Percentiles rank a stretch among this genome's conserved stretches.
Evolutionary conservation across 2,797 vertebrate species (phyloP).

Genomic region (Mormyrops boulengeri): DNA sequence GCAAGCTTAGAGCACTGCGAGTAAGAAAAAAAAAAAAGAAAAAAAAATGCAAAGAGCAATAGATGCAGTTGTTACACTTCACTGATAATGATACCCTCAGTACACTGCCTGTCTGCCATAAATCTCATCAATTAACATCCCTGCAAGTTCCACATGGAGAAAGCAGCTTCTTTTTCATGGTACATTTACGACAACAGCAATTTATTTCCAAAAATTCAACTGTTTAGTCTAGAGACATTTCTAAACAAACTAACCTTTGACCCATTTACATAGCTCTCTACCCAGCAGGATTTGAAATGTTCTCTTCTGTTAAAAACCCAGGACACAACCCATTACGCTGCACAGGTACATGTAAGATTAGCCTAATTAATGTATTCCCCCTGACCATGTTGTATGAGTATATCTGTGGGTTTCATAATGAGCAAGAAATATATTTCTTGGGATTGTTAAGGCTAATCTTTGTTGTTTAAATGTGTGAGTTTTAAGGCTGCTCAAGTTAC

Average conservation of each 20-base stretch:
- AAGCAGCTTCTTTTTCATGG: slow-evolving; percentile 61
- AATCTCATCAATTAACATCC: slow-evolving; percentile 74
- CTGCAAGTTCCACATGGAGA: slow-evolving; percentile 42
- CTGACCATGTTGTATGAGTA: background rate
- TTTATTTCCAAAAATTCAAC: slow-evolving; percentile 64
- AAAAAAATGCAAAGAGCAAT: slow-evolving; percentile 61
- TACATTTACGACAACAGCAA: slow-evolving; percentile 66
- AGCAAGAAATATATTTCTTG: background rate
- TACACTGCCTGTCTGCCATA: slow-evolving; percentile 67
- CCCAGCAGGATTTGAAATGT: background rate
- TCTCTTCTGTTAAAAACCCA: slow-evolving; percentile 1
- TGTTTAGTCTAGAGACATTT: slow-evolving; percentile 65
- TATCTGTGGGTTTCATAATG: background rate
- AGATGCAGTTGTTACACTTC: slow-evolving; percentile 70
- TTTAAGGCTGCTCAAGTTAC: slow-evolving; percentile 49
- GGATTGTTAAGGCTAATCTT: background rate
- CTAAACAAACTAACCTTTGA: slow-evolving; percentile 40
- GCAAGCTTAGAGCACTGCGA: slow-evolving; percentile 27
- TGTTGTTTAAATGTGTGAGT: slow-evolving; percentile 10
- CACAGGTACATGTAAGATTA: background rate
- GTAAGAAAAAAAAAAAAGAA: slow-evolving; percentile 21
- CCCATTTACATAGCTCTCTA: background rate
- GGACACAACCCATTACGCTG: background rate
- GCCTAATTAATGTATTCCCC: background rate
- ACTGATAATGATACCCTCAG: slow-evolving; percentile 69